phyloP scores from a whole-genome alignment of 2,113 vertebrate species.

The Abramis brama region DNA sequence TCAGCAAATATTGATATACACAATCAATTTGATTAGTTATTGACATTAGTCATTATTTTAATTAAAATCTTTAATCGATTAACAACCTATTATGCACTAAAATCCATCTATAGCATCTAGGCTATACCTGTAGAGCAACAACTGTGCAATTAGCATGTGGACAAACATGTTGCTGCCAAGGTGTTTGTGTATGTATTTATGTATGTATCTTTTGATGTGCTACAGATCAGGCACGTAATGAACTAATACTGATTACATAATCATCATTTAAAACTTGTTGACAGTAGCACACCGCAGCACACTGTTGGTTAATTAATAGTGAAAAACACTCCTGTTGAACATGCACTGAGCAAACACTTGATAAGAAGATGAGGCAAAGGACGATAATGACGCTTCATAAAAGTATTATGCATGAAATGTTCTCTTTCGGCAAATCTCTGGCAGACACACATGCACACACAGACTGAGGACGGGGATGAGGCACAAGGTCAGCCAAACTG shows the following conservation, averaged over 20 bases:
- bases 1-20: background rate
- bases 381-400: slow-evolving; percentile 2
- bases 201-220: background rate
- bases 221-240: slow-evolving; percentile 54
- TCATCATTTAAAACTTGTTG: slow-evolving; percentile 23
- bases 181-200: background rate
- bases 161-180: background rate
- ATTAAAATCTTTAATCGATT: background rate
- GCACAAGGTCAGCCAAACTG: slow-evolving; percentile 50
- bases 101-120: background rate
- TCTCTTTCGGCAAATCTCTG: slow-evolving; percentile 33
- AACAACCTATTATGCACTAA: background rate
- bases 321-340: background rate
- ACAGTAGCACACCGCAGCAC: background rate
- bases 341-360: background rate
- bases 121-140: background rate
- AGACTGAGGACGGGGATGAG: background rate
- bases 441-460: slow-evolving; percentile 27
- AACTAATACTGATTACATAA: slow-evolving; percentile 14
- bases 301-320: slow-evolving; percentile 11
- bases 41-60: background rate
- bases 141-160: background rate
- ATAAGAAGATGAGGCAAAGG: background rate
- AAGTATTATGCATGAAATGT: background rate
- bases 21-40: background rate